Conservation (phyloP, 2,888 invertebrate genomes). For the Falcaria lacertinaria region DNA sequence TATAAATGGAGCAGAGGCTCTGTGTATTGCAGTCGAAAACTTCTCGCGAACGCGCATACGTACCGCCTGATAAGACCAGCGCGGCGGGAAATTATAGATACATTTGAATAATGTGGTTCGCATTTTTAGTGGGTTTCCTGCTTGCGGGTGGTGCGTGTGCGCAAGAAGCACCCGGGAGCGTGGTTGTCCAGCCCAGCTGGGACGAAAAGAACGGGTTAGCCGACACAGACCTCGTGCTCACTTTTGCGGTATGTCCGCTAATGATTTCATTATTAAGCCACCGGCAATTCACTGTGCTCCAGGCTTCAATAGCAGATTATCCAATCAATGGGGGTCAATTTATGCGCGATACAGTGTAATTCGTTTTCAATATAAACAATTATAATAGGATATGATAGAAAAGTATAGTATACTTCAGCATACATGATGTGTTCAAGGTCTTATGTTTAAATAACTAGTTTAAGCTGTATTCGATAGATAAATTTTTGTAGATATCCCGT, state of each 20-base stretch:
- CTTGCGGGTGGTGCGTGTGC: slow-evolving; percentile 33
- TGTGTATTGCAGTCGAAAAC: slow-evolving; percentile 65
- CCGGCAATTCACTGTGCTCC: slow-evolving; percentile 29
- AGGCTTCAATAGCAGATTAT: slow-evolving; percentile 27
- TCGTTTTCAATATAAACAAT: too few relatives aligned
- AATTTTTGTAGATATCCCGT: slow-evolving; percentile 78
- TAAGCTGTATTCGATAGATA: slow-evolving; percentile 1
- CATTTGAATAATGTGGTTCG: slow-evolving; percentile 37
- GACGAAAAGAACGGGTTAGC: slow-evolving; percentile 32
- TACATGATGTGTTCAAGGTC: neutral
- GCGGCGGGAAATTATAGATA: slow-evolving; percentile 32
- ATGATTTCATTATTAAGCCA: slow-evolving; percentile 25
- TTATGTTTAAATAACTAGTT: neutral
- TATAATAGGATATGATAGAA: too few relatives aligned
- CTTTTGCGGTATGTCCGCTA: slow-evolving; percentile 58
- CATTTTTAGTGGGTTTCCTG: slow-evolving; percentile 32
- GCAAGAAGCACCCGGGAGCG: slow-evolving; percentile 27
- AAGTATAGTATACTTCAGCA: neutral
- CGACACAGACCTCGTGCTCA: slow-evolving; percentile 48
- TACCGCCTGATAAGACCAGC: slow-evolving; percentile 31
- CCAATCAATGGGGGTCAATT: slow-evolving; percentile 11
- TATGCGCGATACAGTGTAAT: neutral
- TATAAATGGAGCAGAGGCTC: slow-evolving; percentile 69
- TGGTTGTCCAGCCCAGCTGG: slow-evolving; percentile 30
- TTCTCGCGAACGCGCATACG: slow-evolving; percentile 59